Evolutionary conservation across 2,888 invertebrate species (phyloP).

Genomic region (Nesidiocoris tenuis): DNA sequence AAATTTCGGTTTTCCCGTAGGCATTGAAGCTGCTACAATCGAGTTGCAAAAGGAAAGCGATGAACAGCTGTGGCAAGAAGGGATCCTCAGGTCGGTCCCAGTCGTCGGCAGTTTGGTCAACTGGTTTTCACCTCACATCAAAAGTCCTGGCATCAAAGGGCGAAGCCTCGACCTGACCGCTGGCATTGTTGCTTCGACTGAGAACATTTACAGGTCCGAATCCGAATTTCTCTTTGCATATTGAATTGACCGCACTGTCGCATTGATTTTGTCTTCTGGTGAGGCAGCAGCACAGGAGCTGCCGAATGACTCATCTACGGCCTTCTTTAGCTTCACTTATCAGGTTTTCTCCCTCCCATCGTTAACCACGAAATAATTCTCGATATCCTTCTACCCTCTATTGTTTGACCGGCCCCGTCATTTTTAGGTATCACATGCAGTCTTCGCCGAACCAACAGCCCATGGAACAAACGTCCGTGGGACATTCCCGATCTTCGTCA

Average conservation of each 20-base stretch:
- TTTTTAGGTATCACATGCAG: slow-evolving; percentile 49
- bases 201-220: slow-evolving; percentile 66
- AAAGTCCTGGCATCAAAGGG: slow-evolving; percentile 71
- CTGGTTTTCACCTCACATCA: slow-evolving; percentile 89
- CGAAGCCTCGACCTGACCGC: slow-evolving; percentile 74
- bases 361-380: too few relatives aligned
- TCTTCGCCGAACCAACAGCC: slow-evolving; percentile 55
- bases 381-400: too few relatives aligned
- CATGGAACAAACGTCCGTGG: slow-evolving; percentile 67
- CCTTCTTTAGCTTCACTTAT: too few relatives aligned
- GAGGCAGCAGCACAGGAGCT: too few relatives aligned
- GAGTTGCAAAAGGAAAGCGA: slow-evolving; percentile 89
- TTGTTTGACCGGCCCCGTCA: too few relatives aligned
- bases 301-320: too few relatives aligned
- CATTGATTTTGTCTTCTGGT: too few relatives aligned
- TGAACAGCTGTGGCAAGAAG: slow-evolving; percentile 89
- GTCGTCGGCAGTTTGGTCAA: slow-evolving; percentile 89
- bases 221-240: too few relatives aligned
- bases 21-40: slow-evolving; percentile 89
- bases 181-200: slow-evolving; percentile 79
- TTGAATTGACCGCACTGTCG: too few relatives aligned
- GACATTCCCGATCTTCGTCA: slow-evolving; percentile 64
- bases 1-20: too few relatives aligned
- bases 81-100: slow-evolving; percentile 84
- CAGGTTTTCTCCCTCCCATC: too few relatives aligned